Percentiles rank a stretch among this genome's conserved stretches.
phyloP scores from a whole-genome alignment of 2,113 vertebrate species.

The Centropus bengalensis region DNA sequence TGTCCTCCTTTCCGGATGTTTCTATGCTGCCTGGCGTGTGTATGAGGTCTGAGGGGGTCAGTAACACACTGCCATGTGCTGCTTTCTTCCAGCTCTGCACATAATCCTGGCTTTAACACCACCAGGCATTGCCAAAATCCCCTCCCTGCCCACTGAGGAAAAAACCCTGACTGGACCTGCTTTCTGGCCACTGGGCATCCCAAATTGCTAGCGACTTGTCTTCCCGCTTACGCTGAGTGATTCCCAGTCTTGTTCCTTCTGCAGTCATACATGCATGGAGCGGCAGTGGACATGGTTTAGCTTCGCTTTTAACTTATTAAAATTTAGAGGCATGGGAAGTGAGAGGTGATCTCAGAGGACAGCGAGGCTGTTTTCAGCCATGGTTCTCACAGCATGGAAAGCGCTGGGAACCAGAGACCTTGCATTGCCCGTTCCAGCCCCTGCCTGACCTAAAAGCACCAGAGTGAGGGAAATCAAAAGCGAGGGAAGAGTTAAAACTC shows the following conservation, averaged over 20 bases:
- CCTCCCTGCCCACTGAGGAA: not conserved
- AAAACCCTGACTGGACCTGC: not conserved
- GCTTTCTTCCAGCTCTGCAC: not conserved
- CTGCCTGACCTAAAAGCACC: not conserved
- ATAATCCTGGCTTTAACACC: not conserved
- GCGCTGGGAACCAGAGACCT: not conserved
- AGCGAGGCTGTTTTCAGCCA: not conserved
- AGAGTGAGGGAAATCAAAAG: not conserved
- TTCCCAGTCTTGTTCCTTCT: not conserved
- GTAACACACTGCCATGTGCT: accelerated
- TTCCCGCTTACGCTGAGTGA: accelerated
- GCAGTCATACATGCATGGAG: not conserved
- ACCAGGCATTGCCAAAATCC: not conserved
- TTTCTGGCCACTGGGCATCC: not conserved
- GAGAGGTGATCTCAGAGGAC: not conserved
- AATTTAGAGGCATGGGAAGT: not conserved
- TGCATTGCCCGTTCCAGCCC: not conserved
- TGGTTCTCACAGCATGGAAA: not conserved
- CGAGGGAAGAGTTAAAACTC: not conserved
- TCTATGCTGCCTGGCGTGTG: not conserved
- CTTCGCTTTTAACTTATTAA: not conserved
- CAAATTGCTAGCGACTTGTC: not conserved
- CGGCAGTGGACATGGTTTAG: not conserved
- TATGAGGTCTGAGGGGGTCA: not conserved
- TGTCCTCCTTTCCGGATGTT: not conserved